Conservation (phyloP, 2,797 vertebrate species). For the Echeneis naucrates region DNA sequence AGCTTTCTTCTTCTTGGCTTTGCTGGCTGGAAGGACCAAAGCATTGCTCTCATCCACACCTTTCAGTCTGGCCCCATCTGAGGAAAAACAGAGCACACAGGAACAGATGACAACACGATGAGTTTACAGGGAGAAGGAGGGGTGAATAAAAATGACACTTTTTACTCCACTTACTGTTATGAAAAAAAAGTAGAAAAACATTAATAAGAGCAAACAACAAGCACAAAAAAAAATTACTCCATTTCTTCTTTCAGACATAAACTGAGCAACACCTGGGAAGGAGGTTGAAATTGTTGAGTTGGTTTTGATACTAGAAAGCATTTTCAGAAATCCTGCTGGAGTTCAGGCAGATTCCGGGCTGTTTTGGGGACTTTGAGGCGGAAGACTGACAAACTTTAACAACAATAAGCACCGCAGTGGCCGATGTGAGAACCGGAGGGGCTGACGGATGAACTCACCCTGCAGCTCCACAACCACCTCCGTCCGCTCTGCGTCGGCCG, state of each 20-base stretch:
- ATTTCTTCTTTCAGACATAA: background rate
- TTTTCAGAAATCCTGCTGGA: background rate
- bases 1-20: slow-evolving; percentile 83
- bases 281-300: no score
- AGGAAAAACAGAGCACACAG: background rate
- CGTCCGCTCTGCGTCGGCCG: slow-evolving; percentile 39
- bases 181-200: no score
- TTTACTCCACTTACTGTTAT: no score
- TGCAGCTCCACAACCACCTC: slow-evolving; percentile 81
- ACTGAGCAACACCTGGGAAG: background rate
- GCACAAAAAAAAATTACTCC: background rate
- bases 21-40: slow-evolving; percentile 89
- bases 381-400: background rate
- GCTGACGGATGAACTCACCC: slow-evolving; percentile 49
- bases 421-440: background rate
- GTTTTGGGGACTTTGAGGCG: background rate
- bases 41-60: slow-evolving; percentile 92
- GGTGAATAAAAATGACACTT: no score
- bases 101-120: no score
- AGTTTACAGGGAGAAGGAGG: background rate
- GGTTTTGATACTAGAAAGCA: no score
- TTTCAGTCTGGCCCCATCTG: slow-evolving; percentile 86
- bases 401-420: background rate
- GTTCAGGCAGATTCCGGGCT: background rate
- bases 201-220: no score